Conservation (phyloP, 2,888 invertebrate genomes). For the Azorinus chamasolen region DNA sequence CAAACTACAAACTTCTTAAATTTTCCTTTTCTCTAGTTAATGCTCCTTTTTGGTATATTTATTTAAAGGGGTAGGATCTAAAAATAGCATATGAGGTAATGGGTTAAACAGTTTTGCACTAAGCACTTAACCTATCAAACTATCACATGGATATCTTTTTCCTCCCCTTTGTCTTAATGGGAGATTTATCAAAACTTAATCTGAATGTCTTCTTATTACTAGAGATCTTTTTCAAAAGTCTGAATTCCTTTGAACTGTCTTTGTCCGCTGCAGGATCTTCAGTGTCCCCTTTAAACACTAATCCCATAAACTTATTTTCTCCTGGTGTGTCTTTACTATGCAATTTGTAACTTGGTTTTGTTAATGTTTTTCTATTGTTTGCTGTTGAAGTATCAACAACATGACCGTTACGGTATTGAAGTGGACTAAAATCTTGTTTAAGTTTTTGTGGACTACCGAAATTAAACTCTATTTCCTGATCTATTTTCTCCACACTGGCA, state of each 20-base stretch:
- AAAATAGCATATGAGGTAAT: too few species aligned
- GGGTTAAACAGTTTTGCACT: too few species aligned
- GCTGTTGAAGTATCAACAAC: conserved; percentile 18
- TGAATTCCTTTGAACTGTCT: conserved; percentile 1
- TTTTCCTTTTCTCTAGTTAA: too few species aligned
- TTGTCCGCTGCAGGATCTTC: too few species aligned
- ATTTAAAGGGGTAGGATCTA: too few species aligned
- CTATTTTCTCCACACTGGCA: conserved; percentile 51
- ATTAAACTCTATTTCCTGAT: conserved; percentile 72
- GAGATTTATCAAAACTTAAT: conserved; percentile 17
- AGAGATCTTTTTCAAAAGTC: conserved; percentile 25
- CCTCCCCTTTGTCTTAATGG: neutral
- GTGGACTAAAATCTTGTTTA: conserved; percentile 51
- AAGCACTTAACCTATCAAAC: too few species aligned
- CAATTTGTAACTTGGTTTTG: neutral
- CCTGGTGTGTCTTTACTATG: neutral
- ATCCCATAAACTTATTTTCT: conserved; percentile 10
- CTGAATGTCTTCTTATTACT: conserved; percentile 16
- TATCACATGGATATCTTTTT: too few species aligned
- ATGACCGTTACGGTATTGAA: conserved; percentile 22
- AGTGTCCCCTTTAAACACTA: conserved; percentile 4
- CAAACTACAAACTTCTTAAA: too few species aligned
- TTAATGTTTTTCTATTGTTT: conserved; percentile 34
- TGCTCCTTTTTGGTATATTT: too few species aligned
- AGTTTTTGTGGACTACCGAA: conserved; percentile 72